These are phyloP conservation scores for Phortica magna DNA, from an alignment of 2,888 invertebrate species.

Conservation along the genomic window DNA sequence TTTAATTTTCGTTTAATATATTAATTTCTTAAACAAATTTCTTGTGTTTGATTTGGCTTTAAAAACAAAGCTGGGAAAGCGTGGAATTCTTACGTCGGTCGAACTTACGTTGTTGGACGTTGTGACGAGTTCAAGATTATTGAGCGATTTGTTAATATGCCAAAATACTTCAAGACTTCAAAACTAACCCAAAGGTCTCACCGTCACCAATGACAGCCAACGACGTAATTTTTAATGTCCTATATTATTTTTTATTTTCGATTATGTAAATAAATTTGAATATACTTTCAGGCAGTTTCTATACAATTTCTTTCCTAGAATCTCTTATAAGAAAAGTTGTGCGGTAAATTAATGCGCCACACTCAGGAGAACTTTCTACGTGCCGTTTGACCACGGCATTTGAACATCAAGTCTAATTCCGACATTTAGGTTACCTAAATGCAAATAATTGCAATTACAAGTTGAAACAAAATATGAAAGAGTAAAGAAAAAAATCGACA, in stretches of 20 bases:
- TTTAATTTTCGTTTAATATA: neutral
- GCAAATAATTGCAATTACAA: constrained; percentile 23
- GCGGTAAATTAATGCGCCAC: constrained; percentile 54
- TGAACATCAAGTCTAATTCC: neutral
- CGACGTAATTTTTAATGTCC: neutral
- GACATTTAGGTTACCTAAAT: constrained; percentile 34
- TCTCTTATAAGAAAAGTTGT: constrained; percentile 45
- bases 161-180: neutral
- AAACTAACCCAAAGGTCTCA: neutral
- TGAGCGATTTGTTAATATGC: too few species aligned
- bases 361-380: neutral
- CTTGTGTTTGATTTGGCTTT: neutral
- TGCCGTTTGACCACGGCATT: too few species aligned
- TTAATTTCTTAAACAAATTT: neutral
- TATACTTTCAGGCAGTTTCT: constrained; percentile 56
- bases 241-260: neutral
- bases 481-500: constrained; percentile 73
- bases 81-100: neutral
- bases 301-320: constrained; percentile 34
- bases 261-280: constrained; percentile 35
- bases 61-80: neutral
- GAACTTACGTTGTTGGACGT: neutral
- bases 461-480: neutral
- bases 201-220: neutral
- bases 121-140: neutral